phyloP scores from a whole-genome alignment of 2,797 vertebrate genomes.

The Poeciliopsis infans region DNA sequence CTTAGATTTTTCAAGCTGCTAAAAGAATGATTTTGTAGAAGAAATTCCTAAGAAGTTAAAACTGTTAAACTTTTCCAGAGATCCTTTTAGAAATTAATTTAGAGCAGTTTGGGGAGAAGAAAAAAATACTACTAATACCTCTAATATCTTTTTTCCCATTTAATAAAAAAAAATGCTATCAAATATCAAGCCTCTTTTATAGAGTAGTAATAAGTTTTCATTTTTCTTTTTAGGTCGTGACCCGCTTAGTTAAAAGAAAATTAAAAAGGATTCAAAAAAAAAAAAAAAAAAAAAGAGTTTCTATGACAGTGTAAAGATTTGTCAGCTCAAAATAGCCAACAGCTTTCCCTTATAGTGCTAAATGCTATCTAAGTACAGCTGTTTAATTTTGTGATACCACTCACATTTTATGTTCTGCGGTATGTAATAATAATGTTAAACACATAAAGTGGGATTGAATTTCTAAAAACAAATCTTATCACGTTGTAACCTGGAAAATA shows the following conservation, averaged over 20 bases:
- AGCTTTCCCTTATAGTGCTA: neutral
- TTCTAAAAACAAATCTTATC: no score
- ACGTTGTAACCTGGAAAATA: neutral
- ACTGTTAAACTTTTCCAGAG: neutral
- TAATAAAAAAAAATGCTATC: neutral
- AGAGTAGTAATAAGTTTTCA: neutral
- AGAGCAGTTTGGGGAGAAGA: neutral
- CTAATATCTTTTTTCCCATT: neutral
- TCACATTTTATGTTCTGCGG: neutral
- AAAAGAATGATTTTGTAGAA: neutral
- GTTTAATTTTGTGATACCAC: neutral
- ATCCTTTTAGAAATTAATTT: neutral
- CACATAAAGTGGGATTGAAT: neutral
- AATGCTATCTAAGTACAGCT: neutral
- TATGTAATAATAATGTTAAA: neutral
- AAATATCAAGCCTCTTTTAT: neutral
- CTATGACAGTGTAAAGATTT: neutral
- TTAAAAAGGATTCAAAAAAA: neutral
- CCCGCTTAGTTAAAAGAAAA: neutral
- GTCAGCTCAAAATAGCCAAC: neutral
- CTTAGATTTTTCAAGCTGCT: neutral
- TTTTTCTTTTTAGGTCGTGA: neutral
- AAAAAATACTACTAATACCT: neutral
- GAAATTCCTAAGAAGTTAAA: neutral
- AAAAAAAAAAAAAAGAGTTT: neutral